A percentile compares a stretch with the other conserved stretches of the same genome.
These are phyloP conservation scores for Sebastes aleutianus DNA, from an alignment of 2,797 vertebrate species.

Conservation along the genomic window DNA sequence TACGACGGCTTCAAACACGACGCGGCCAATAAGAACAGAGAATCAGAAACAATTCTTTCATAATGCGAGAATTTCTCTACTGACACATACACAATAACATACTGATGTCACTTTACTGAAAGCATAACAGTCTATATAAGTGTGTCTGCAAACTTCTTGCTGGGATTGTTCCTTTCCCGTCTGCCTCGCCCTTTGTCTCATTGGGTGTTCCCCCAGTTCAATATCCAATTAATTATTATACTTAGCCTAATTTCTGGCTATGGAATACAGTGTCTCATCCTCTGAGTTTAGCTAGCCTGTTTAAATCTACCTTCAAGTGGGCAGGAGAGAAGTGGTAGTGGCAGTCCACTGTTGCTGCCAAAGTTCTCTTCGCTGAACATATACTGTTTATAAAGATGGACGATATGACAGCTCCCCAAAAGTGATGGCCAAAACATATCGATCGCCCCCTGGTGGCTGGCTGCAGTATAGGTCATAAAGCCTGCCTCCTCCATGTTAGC, in stretches of 20 bases:
- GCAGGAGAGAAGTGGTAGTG: neutral
- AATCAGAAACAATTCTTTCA: neutral
- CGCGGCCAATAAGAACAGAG: neutral
- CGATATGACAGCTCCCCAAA: rapidly evolving
- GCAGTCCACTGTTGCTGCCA: neutral
- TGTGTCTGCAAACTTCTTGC: neutral
- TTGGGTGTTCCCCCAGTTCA: neutral
- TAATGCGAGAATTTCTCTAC: neutral
- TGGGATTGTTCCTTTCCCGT: neutral
- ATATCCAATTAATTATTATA: conserved; percentile 24
- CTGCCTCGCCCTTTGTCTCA: neutral
- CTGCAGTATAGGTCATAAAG: no score
- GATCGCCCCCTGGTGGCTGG: no score
- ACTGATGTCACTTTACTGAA: neutral
- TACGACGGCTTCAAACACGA: neutral
- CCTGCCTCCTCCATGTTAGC: no score
- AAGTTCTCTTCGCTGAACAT: neutral
- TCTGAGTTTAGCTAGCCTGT: neutral
- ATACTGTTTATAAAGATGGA: no score
- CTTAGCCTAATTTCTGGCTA: neutral
- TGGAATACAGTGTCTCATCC: neutral
- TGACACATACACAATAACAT: neutral
- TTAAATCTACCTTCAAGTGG: neutral
- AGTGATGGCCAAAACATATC: no score
- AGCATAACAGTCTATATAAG: neutral